These are phyloP conservation scores for Labeo rohita DNA, from an alignment of 2,113 vertebrate genomes.

Conservation along the genomic window DNA sequence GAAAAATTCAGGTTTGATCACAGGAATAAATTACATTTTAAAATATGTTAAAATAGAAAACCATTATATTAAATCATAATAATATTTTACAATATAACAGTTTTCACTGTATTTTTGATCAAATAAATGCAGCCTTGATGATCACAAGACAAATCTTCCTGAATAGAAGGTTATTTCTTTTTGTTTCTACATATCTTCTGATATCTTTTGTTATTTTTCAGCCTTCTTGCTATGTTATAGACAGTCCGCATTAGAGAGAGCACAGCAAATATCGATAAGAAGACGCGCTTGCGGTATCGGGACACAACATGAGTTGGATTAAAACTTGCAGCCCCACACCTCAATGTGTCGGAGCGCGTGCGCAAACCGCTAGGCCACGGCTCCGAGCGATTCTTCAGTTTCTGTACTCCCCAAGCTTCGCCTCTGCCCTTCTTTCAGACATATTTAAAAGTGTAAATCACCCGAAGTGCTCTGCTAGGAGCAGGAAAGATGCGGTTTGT, in stretches of 20 bases:
- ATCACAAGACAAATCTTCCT: no score
- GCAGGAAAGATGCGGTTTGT: slow-evolving; percentile 8
- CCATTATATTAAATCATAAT: no score
- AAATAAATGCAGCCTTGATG: no score
- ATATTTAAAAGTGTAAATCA: slow-evolving; percentile 15
- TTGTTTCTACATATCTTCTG: background rate
- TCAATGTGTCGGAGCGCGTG: background rate
- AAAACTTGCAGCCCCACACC: background rate
- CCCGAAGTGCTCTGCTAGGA: background rate
- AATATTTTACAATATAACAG: no score
- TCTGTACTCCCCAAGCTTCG: slow-evolving; percentile 1
- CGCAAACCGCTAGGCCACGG: background rate
- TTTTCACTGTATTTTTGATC: no score
- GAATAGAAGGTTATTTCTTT: background rate
- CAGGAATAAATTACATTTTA: no score
- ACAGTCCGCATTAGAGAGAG: background rate
- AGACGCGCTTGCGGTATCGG: background rate
- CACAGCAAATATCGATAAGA: background rate
- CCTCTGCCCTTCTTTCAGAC: slow-evolving; percentile 14
- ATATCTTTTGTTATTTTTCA: background rate
- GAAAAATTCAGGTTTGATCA: no score
- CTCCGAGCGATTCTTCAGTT: background rate
- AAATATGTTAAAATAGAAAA: no score
- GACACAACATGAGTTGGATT: background rate
- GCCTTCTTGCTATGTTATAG: background rate